phyloP scores from a whole-genome alignment of 1,140 invertebrate genomes.

The Zaprionus vittiger region DNA sequence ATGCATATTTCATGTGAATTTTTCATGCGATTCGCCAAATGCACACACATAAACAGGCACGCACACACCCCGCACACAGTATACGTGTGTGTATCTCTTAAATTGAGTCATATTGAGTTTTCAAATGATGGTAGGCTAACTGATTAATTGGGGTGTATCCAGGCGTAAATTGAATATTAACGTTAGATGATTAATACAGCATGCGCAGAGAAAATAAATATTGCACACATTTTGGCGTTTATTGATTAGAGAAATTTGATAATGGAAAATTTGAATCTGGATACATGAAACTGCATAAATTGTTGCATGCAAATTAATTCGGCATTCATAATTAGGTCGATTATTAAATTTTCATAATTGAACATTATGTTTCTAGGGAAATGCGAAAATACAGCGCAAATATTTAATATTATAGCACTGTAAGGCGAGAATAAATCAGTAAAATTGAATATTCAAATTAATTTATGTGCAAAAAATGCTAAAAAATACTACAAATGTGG shows the following conservation, averaged over 20 bases:
- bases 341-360: background rate
- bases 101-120: slow-evolving; percentile 20
- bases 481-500: no score
- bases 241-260: slow-evolving; percentile 28
- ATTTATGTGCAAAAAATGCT: no score
- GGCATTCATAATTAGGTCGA: background rate
- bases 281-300: background rate
- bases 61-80: background rate
- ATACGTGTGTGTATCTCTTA: slow-evolving; percentile 1
- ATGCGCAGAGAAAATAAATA: background rate
- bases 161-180: slow-evolving; percentile 28
- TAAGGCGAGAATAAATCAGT: no score
- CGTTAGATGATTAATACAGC: slow-evolving; percentile 29
- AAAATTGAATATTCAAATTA: no score
- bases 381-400: background rate
- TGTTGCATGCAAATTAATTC: background rate
- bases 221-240: background rate
- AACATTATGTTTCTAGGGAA: background rate
- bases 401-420: no score
- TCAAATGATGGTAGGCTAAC: background rate
- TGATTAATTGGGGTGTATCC: slow-evolving; percentile 27
- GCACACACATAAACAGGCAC: background rate
- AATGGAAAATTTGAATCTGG: slow-evolving; percentile 4
- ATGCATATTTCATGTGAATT: slow-evolving; percentile 37
- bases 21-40: slow-evolving; percentile 21